These are phyloP conservation scores for Nomia melanderi DNA, from an alignment of 1,140 invertebrate genomes.

Conservation along the genomic window DNA sequence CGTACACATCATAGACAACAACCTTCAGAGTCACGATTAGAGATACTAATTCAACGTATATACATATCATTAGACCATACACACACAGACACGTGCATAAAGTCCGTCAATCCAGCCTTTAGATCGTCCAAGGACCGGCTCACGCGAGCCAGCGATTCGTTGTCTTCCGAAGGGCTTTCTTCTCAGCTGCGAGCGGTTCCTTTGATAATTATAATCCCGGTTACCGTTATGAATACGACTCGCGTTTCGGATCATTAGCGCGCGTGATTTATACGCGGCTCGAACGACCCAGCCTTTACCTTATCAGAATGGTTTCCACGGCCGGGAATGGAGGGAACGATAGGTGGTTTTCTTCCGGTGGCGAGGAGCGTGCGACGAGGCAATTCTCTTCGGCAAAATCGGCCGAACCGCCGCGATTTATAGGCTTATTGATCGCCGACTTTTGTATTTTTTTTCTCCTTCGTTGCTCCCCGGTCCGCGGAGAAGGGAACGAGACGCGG, in stretches of 20 bases:
- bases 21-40: no score
- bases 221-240: background rate
- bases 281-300: background rate
- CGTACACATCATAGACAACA: no score
- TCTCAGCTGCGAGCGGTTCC: background rate
- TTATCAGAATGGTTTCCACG: background rate
- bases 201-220: background rate
- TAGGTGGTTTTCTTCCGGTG: background rate
- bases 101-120: no score
- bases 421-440: slow-evolving; percentile 5
- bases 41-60: no score
- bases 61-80: no score
- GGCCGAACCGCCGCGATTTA: background rate
- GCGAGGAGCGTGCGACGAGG: background rate
- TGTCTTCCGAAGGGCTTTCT: background rate
- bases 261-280: background rate
- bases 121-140: background rate
- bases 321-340: background rate
- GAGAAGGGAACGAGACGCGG: background rate
- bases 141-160: no score
- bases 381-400: background rate
- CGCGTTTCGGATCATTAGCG: slow-evolving; percentile 6
- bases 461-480: background rate
- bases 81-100: no score
- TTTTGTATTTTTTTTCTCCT: background rate